Evolutionary conservation across 2,888 invertebrate genomes (phyloP), one percentile per base, ranked within the genome.

Genomic region (Allolobophora icterica): DNA sequence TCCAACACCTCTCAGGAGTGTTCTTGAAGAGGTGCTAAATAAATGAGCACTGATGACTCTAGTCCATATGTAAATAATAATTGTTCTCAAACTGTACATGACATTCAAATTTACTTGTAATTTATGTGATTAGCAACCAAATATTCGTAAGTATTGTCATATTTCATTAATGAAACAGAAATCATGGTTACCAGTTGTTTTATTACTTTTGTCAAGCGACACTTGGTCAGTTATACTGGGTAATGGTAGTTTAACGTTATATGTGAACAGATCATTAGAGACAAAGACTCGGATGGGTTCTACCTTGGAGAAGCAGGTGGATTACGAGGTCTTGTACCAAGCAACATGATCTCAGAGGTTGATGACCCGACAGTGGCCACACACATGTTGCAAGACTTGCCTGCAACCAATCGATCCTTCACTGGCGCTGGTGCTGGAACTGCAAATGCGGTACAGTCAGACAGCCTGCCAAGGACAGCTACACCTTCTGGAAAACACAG

Each of bases 211-310:
- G n/a, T 71, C 71, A 71, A n/a, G n/a, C 11, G 11, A n/a, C 71
- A 71, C 30, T 71, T 71, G 24, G 71, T 71, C n/a, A 1, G 15
- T 8, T 1, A 17, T 71, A n/a, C 4, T 71, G 8, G 30, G 8
- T n/a, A n/a, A n/a, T 71, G 30, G 21, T 52, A 24, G 1, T 24
- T 4, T 45, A 19, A 45, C 19, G 13, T 45, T 17, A 45, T 45
- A 15, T 84, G 34, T 38, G 34, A 24, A 15, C 34, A 87, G 87
- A 87, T 87, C 24, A 87, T 87, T 87, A 5, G 87, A 33, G 87
- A 87, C 93, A 99, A 99, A 96, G 99, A 99, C 95, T 97, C 97
- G 0, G 99, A 99, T 95, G 99, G 99, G n/a, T 99, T 99, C 96
- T 99, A 98, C 95, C 98, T 98, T 97, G 99, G 99, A 90, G 99